These are phyloP conservation scores for Mergus octosetaceus DNA, from an alignment of 2,797 vertebrate genomes.

Conservation along the genomic window DNA sequence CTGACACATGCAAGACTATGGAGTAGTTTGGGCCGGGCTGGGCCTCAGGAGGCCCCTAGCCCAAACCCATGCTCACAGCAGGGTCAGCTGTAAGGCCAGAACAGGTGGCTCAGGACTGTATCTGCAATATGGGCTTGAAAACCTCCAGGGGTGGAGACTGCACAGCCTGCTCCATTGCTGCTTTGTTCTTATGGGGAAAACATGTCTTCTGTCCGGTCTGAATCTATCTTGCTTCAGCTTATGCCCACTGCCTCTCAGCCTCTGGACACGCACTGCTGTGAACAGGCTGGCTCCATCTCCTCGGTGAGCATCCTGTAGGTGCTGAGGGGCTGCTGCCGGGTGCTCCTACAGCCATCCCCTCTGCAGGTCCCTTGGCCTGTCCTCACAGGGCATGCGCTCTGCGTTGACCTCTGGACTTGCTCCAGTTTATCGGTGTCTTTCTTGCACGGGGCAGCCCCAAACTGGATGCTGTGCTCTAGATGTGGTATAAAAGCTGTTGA, in stretches of 20 bases:
- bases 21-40: background rate
- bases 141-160: background rate
- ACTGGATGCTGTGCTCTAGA: accelerated
- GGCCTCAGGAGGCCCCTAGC: background rate
- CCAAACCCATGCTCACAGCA: background rate
- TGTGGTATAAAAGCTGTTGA: background rate
- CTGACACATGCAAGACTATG: background rate
- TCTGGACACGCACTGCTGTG: accelerated
- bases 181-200: background rate
- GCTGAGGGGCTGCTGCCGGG: background rate
- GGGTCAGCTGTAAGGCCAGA: background rate
- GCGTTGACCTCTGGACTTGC: background rate
- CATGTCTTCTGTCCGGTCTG: background rate
- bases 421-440: background rate
- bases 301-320: background rate
- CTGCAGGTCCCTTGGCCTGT: background rate
- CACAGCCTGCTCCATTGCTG: background rate
- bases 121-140: background rate
- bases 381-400: accelerated
- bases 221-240: background rate
- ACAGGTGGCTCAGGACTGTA: background rate
- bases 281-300: background rate
- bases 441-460: accelerated
- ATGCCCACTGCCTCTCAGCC: background rate
- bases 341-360: background rate